Percentiles rank a stretch among this genome's conserved stretches.
phyloP scores from a whole-genome alignment of 2,888 invertebrate species.

The Luperina nickerlii region DNA sequence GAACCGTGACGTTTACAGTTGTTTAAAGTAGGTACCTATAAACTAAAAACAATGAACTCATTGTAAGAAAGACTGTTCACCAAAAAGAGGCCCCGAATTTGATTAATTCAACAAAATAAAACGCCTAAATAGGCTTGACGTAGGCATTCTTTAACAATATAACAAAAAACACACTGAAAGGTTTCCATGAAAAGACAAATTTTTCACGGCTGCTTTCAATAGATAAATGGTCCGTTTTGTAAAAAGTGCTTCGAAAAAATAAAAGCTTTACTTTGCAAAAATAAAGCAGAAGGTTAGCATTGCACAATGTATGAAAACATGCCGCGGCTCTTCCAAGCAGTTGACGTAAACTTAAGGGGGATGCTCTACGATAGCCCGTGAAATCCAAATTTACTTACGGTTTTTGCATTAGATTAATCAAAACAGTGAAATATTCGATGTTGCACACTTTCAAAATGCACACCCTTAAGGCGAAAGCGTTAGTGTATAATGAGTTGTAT shows the following conservation, averaged over 20 bases:
- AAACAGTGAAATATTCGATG: not conserved
- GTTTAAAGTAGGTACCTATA: not conserved
- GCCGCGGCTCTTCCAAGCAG: not conserved
- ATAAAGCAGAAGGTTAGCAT: conserved; percentile 7
- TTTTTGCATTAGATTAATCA: not conserved
- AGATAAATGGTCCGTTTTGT: conserved; percentile 57
- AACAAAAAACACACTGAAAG: conserved; percentile 55
- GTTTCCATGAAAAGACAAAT: conserved; percentile 65
- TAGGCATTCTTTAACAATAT: conserved; percentile 45
- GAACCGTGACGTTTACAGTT: too few relatives aligned
- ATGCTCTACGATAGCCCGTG: too few relatives aligned
- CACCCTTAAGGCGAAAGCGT: too few relatives aligned
- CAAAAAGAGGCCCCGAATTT: not conserved
- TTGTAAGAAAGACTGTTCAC: not conserved
- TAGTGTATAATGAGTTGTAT: too few relatives aligned
- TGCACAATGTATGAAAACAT: not conserved
- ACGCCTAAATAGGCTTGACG: conserved; percentile 47
- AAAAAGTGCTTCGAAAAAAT: conserved; percentile 59
- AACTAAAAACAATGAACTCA: not conserved
- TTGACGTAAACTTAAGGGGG: not conserved
- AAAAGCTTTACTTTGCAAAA: conserved; percentile 54
- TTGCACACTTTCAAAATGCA: not conserved
- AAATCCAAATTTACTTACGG: too few relatives aligned
- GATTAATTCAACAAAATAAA: conserved; percentile 33
- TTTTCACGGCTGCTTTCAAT: conserved; percentile 62